Base-by-base conservation (phyloP, 2,888 invertebrate species). In the Chymomyza caudatula region DNA sequence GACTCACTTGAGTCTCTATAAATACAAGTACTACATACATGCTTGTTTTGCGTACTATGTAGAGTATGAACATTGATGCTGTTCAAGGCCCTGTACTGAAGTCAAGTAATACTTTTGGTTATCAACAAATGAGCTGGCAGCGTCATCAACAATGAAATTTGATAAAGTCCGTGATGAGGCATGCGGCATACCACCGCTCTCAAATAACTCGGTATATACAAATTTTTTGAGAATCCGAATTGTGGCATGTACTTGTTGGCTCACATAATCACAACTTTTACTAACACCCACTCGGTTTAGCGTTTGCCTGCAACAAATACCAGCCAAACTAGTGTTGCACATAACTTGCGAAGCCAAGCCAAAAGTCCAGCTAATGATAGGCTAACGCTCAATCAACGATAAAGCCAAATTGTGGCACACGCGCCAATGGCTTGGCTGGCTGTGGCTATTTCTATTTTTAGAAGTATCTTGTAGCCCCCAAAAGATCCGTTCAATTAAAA, bases 321-420 rank as follows among this genome's bases (percentile, higher is more conserved):
- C 60, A 65, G 57, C 47, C 60, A 37, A 62, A 53, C 17, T 23
- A 63, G 57, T 42, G 47, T 58, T 55, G 55, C 22, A 23, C 43
- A 66, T 63, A 69, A 68, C 70, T 65, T 56, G 65, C 43, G 43
- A 66, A 63, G 54, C 61, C 66, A 67, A 70, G 67, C 67, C 76
- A 69, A 76, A 79, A 74, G 76, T 71, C 82, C 71, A 77, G 78
- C 79, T 81, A 82, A 81, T 81, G 80, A 80, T 82, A 82, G 80
- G 80, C 80, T 82, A 81, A 82, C 80, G 82, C 80, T 81, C 82
- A 78, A 81, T 81, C 80, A 82, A 80, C 80, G 80, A 81, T 81
- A 82, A 82, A 77, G 78, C 80, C 80, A 81, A 81, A 81, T 81
- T 81, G 80, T 81, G 82, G 80, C 80, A 81, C 80, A 81, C 80